Percentiles rank a stretch among this genome's conserved stretches.
Evolutionary conservation across 1,140 invertebrate species (phyloP).

Genomic region (Nebria ingens): DNA sequence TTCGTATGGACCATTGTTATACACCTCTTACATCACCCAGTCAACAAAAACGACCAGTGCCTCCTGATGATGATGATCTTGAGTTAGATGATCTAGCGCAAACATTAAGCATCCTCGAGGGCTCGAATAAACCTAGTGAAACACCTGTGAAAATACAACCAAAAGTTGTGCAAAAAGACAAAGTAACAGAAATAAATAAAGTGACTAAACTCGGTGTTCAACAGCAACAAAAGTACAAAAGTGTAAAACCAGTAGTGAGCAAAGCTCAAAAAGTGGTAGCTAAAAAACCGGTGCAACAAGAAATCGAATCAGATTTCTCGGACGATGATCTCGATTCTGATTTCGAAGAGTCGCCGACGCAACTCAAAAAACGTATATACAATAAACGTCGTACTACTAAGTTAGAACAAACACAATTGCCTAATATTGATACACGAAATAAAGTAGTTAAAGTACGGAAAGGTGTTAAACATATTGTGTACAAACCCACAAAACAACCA

Average conservation of each 20-base stretch:
- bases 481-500: constrained; percentile 11
- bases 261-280: constrained; percentile 15
- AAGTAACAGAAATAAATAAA: constrained; percentile 13
- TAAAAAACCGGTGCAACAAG: constrained; percentile 12
- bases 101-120: constrained; percentile 31
- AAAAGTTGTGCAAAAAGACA: constrained; percentile 18
- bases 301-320: constrained; percentile 18
- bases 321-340: constrained; percentile 28
- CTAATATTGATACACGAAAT: constrained; percentile 22
- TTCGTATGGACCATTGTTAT: constrained; percentile 57
- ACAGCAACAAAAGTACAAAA: neutral
- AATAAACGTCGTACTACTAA: constrained; percentile 10
- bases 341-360: constrained; percentile 24
- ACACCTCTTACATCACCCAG: constrained; percentile 47
- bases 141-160: neutral
- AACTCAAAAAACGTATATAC: constrained; percentile 16
- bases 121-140: constrained; percentile 17
- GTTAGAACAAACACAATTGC: constrained; percentile 33
- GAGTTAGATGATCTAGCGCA: constrained; percentile 26
- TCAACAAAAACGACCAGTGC: constrained; percentile 27
- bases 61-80: constrained; percentile 15
- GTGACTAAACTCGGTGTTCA: constrained; percentile 10
- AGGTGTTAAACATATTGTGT: constrained; percentile 7
- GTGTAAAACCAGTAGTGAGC: neutral
- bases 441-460: constrained; percentile 17